phyloP scores from a whole-genome alignment of 2,797 vertebrate genomes.

The Lindbergichthys nudifrons region DNA sequence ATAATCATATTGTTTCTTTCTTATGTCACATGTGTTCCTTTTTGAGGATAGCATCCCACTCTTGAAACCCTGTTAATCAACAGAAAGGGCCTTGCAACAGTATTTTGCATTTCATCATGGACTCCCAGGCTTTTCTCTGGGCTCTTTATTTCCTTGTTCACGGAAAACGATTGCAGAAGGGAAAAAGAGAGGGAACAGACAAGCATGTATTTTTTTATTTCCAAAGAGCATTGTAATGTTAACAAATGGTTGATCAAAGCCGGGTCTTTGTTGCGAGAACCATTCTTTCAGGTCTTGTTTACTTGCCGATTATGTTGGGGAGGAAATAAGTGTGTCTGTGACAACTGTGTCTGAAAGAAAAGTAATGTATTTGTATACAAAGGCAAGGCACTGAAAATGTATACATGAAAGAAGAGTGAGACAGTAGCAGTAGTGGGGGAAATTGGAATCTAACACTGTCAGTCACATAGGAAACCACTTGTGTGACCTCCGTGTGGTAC shows the following conservation, averaged over 20 bases:
- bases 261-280: constrained; percentile 34
- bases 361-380: constrained; percentile 8
- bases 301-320: constrained; percentile 2
- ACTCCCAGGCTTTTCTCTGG: constrained; percentile 31
- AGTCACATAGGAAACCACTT: constrained; percentile 45
- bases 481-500: constrained; percentile 54
- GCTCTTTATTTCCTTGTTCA: constrained; percentile 51
- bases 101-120: constrained; percentile 38
- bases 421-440: constrained; percentile 25
- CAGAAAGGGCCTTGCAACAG: constrained; percentile 30
- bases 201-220: constrained; percentile 37
- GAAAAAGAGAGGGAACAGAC: constrained; percentile 43
- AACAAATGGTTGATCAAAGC: constrained; percentile 52
- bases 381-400: constrained; percentile 8
- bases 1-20: constrained; percentile 5
- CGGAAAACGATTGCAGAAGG: constrained; percentile 29
- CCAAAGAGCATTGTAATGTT: constrained; percentile 28
- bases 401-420: constrained; percentile 14
- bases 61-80: constrained; percentile 25
- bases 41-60: constrained; percentile 22
- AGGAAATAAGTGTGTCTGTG: constrained; percentile 14
- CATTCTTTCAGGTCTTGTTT: constrained; percentile 44
- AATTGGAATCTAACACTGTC: constrained; percentile 48
- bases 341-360: constrained; percentile 11
- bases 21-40: constrained; percentile 1